A percentile compares a stretch with the other conserved stretches of the same genome.
Evolutionary conservation across 1,140 invertebrate genomes (phyloP).

Genomic region (Pseudomyrmex cubaensis): DNA sequence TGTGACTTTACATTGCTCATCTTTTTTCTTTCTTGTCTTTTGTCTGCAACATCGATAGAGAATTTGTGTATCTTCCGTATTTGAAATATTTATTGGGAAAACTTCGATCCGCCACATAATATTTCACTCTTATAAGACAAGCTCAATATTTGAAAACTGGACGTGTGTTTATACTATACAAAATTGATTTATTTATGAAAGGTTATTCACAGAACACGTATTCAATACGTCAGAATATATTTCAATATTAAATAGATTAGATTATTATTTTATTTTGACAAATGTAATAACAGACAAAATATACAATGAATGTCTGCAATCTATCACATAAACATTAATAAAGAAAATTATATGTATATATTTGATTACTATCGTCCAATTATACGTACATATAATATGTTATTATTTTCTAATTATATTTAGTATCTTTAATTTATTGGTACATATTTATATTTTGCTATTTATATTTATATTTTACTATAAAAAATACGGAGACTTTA

Average conservation of each 20-base stretch:
- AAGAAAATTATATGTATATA: not conserved
- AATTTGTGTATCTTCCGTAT: not conserved
- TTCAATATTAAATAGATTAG: not conserved
- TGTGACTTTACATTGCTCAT: not conserved
- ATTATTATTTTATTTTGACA: no score
- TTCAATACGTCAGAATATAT: not conserved
- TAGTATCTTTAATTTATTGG: not conserved
- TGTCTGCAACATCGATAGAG: not conserved
- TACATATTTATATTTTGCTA: not conserved
- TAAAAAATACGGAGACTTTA: not conserved
- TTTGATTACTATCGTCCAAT: no score
- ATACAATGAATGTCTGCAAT: not conserved
- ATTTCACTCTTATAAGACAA: not conserved
- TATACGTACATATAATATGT: no score
- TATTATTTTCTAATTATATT: not conserved
- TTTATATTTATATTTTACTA: not conserved
- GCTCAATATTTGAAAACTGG: not conserved
- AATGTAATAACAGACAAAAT: not conserved
- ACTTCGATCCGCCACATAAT: not conserved
- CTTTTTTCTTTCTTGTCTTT: not conserved
- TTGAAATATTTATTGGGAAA: conserved; percentile 4
- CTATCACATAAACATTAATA: not conserved
- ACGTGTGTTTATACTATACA: not conserved
- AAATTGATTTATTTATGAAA: not conserved
- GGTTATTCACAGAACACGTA: not conserved